These are phyloP conservation scores for Cordilura impudica DNA, from an alignment of 2,888 invertebrate genomes.

Conservation along the genomic window DNA sequence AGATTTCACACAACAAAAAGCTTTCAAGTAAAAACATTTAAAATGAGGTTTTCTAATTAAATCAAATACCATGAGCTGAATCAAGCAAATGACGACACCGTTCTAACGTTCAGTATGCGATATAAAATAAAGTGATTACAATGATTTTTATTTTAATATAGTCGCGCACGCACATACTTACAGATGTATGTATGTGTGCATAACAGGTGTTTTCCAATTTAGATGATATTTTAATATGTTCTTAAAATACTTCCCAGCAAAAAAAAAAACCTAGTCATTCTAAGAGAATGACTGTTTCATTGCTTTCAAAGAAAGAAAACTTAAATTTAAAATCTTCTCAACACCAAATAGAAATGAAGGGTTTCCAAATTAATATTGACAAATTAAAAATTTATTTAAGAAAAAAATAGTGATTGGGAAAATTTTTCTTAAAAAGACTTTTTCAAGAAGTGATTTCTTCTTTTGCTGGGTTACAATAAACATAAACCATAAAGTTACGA, in stretches of 20 bases:
- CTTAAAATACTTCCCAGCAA: too few species aligned
- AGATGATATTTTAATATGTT: constrained; percentile 1
- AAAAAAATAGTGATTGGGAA: too few species aligned
- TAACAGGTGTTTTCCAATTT: constrained; percentile 7
- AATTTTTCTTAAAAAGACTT: too few species aligned
- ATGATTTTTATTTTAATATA: neutral
- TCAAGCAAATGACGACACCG: neutral
- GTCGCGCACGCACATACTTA: neutral
- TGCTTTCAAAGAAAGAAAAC: too few species aligned
- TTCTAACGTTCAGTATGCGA: neutral
- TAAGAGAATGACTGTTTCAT: too few species aligned
- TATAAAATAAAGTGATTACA: neutral
- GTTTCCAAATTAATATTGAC: too few species aligned
- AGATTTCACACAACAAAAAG: neutral
- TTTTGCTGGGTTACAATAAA: too few species aligned
- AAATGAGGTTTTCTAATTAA: constrained; percentile 36
- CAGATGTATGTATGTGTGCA: neutral
- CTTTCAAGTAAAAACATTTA: constrained; percentile 6
- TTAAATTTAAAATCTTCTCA: too few species aligned
- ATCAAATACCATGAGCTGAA: neutral
- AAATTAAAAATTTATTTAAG: too few species aligned
- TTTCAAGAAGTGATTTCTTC: neutral
- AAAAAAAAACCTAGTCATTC: too few species aligned
- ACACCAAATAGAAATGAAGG: too few species aligned
- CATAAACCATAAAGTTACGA: neutral